Conservation (phyloP, 2,113 vertebrate genomes). For the Sakesphorus luctuosus region DNA sequence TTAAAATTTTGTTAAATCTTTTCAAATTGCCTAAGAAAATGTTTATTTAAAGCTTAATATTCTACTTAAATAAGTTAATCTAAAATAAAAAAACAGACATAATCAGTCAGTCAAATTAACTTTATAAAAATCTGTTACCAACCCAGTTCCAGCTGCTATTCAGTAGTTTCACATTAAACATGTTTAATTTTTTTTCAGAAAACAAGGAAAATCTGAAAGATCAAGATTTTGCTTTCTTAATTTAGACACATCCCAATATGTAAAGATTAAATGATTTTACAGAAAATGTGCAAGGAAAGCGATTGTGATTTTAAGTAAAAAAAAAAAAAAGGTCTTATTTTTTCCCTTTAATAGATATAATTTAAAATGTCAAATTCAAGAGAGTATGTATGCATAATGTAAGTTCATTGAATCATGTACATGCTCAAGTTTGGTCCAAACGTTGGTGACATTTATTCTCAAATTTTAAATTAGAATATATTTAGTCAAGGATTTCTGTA, state of each 20-base stretch:
- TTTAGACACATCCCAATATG: neutral
- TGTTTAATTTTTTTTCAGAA: neutral
- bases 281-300: neutral
- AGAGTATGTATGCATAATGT: neutral
- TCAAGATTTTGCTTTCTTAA: neutral
- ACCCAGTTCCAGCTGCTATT: neutral
- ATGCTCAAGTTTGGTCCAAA: neutral
- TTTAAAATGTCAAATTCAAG: neutral
- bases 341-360: neutral
- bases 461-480: neutral
- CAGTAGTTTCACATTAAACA: neutral
- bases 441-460: neutral
- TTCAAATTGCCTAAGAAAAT: neutral
- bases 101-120: neutral
- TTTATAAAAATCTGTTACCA: neutral
- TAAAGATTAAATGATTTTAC: neutral
- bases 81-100: neutral
- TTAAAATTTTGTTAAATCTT: neutral
- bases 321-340: neutral
- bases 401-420: neutral
- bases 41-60: neutral
- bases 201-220: neutral
- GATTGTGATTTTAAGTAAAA: neutral
- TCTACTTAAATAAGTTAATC: neutral
- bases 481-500: neutral